Evolutionary conservation across 2,797 vertebrate species (phyloP).

Genomic region (Tiaroga cobitis): DNA sequence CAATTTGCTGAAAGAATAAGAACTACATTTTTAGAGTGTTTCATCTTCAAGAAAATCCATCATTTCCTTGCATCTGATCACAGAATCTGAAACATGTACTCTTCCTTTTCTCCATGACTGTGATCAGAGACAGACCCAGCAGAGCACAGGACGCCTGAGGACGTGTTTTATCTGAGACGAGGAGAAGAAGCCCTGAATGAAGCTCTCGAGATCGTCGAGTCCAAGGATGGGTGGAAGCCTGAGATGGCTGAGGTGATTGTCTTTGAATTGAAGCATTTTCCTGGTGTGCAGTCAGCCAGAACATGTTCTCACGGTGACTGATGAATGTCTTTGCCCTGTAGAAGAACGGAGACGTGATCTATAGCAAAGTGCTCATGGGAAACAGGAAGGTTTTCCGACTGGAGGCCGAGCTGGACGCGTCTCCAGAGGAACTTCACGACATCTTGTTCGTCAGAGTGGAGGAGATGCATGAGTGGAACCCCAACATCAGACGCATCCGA

Average conservation of each 20-base stretch:
- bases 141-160: slow-evolving; percentile 52
- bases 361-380: slow-evolving; percentile 74
- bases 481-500: slow-evolving; percentile 75
- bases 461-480: slow-evolving; percentile 85
- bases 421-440: slow-evolving; percentile 71
- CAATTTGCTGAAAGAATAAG: not conserved
- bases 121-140: not conserved
- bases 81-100: too few species aligned
- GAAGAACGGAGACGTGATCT: slow-evolving; percentile 73
- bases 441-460: slow-evolving; percentile 81
- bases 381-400: slow-evolving; percentile 79
- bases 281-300: not conserved
- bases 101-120: too few species aligned
- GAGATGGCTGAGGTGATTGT: slow-evolving; percentile 74
- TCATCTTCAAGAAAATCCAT: not conserved
- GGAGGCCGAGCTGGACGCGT: slow-evolving; percentile 76
- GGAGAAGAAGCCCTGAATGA: slow-evolving; percentile 74
- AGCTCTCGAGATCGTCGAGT: slow-evolving; percentile 76
- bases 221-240: slow-evolving; percentile 72
- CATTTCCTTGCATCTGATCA: not conserved
- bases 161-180: slow-evolving; percentile 69
- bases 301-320: not conserved
- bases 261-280: not conserved
- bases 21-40: too few species aligned
- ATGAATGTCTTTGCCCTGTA: slow-evolving; percentile 48